phyloP scores from a whole-genome alignment of 2,113 vertebrate genomes.

The Loxodonta africana region DNA sequence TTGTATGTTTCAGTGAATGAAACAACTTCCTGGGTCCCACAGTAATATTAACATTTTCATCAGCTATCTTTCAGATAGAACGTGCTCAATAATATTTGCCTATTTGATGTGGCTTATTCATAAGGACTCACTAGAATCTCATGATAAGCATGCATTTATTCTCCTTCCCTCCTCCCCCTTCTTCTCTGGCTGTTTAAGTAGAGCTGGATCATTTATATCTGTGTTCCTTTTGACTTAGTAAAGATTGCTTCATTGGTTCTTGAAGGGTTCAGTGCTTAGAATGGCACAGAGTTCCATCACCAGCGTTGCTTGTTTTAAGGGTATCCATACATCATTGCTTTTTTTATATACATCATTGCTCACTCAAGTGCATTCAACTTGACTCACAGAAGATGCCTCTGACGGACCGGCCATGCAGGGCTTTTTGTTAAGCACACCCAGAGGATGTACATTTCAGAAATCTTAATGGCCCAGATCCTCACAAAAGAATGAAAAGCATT shows the following conservation, averaged over 20 bases:
- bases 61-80: background rate
- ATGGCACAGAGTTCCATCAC: background rate
- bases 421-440: constrained; percentile 55
- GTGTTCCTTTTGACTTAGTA: background rate
- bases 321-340: constrained; percentile 37
- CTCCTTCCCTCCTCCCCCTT: background rate
- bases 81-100: constrained; percentile 11
- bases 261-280: constrained; percentile 7
- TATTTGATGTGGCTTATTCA: constrained; percentile 41
- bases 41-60: constrained; percentile 18
- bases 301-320: constrained; percentile 36
- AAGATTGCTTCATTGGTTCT: background rate
- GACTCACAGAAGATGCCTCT: constrained; percentile 43
- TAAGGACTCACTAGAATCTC: background rate
- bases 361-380: constrained; percentile 55
- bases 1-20: background rate
- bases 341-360: background rate
- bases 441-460: constrained; percentile 52
- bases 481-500: constrained; percentile 64
- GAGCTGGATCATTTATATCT: background rate
- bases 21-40: background rate
- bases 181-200: background rate
- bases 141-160: background rate
- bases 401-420: background rate
- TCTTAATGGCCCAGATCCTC: constrained; percentile 63